Base-by-base conservation (phyloP, 2,888 invertebrate genomes). In the Pollenia amentaria region DNA sequence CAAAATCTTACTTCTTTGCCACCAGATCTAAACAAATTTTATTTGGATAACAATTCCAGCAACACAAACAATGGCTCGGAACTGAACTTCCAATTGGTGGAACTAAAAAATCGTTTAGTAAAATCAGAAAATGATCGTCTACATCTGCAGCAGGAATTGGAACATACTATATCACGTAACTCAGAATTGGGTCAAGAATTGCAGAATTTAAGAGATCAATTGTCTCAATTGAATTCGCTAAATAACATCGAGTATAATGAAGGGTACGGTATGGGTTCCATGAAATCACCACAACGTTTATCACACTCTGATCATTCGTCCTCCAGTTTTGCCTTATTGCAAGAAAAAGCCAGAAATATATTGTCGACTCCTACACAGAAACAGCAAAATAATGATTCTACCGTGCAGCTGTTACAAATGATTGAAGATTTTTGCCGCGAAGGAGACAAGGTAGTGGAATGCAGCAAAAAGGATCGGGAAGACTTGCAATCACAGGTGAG, bases 401-500 rank as follows among this genome's bases (percentile, higher is more conserved):
- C 93, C 84, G 94, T 90, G 69, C 90, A 93, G 44, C 88, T 95
- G 75, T 88, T 95, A 60, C 94, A 95, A 88, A 91, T 96, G 84
- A 94, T 96, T 72, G 96, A 96, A 89, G 95, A 95, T 89, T 93
- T 96, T 55, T 95, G 94, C 86, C 93, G 94, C 76, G 94, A 95
- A 90, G 94, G 94, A 88, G 94, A 95, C 89, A 94, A 94, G 85
- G 94, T 96, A 82, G 92, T 95, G 12, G 97, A 97, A 78, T 94
- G 94, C 44, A 94, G 95, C 53, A 95, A 94, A 88, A 94, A 94
- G 70, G 97, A 97, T 89, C 94, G 95, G 38, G 96, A 96, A 88
- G 97, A 97, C 91, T 93, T 97, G 87, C 95, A 95, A 65, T 95
- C 96, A 84, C 97, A 97, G 96, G 97, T 97, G 91, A 93, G 90